These are phyloP conservation scores for Peromyscus eremicus DNA, from an alignment of 2,797 vertebrate genomes.

Conservation along the genomic window DNA sequence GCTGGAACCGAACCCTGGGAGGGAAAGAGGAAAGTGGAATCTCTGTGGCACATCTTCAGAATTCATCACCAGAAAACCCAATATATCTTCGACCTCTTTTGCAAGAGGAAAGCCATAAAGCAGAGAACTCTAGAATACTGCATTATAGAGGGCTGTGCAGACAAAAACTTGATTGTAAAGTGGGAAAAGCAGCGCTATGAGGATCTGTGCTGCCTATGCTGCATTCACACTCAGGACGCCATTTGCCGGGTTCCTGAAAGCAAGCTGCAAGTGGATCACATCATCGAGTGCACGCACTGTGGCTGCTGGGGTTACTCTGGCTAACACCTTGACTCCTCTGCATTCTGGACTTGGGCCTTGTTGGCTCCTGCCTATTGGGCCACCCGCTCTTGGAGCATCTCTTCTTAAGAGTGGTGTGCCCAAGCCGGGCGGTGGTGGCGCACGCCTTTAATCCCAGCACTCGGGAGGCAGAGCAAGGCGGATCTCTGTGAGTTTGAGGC, in stretches of 20 bases:
- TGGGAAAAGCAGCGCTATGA: too few relatives aligned
- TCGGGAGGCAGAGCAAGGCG: too few relatives aligned
- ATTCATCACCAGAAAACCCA: constrained; percentile 98
- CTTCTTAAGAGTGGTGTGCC: not conserved
- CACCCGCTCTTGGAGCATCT: constrained; percentile 3
- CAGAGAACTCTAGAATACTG: too few relatives aligned
- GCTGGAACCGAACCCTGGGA: constrained; percentile 98
- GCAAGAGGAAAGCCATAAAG: constrained; percentile 97
- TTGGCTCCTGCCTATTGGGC: not conserved
- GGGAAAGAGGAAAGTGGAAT: constrained; percentile 98
- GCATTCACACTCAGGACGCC: too few relatives aligned
- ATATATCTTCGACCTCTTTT: constrained; percentile 98
- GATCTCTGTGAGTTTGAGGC: too few relatives aligned
- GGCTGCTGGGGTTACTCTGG: constrained; percentile 98
- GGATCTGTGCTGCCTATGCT: too few relatives aligned
- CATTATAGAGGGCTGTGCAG: too few relatives aligned
- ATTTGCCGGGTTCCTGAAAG: too few relatives aligned
- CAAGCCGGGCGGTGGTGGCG: too few relatives aligned
- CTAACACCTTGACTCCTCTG: constrained; percentile 82
- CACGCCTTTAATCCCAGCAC: too few relatives aligned
- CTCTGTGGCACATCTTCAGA: constrained; percentile 98
- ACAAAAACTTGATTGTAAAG: too few relatives aligned
- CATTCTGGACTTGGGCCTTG: not conserved
- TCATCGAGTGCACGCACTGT: constrained; percentile 99
- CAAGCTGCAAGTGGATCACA: constrained; percentile 90